Evolutionary conservation across 2,797 vertebrate genomes (phyloP).

Genomic region (Potorous gilbertii): DNA sequence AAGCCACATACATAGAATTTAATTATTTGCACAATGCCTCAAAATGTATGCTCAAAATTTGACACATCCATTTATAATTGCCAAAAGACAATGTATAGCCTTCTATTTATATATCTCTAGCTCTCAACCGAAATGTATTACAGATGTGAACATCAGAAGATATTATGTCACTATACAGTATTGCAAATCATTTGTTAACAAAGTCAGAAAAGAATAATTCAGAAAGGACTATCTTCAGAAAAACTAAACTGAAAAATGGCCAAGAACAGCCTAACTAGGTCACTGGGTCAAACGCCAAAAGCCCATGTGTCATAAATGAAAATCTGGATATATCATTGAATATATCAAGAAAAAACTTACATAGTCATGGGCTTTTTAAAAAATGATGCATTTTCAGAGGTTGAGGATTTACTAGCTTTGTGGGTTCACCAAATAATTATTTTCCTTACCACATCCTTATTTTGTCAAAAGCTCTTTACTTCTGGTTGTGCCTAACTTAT

Average conservation of each 20-base stretch:
- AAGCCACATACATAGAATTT: constrained; percentile 33
- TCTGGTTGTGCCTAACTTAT: constrained; percentile 29
- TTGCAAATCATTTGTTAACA: constrained; percentile 59
- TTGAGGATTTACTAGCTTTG: constrained; percentile 33
- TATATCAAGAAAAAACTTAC: constrained; percentile 15
- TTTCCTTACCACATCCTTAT: constrained; percentile 38
- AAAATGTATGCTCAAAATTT: constrained; percentile 46
- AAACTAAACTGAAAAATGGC: constrained; percentile 18
- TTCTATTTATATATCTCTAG: constrained; percentile 58
- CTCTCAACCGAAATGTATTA: constrained; percentile 68
- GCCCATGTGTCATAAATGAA: constrained; percentile 11
- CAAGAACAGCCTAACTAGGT: constrained; percentile 18
- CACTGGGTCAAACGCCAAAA: constrained; percentile 31
- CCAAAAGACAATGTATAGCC: constrained; percentile 56
- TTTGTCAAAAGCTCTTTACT: constrained; percentile 51
- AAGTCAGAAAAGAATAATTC: constrained; percentile 53
- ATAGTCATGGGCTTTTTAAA: neutral
- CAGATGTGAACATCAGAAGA: constrained; percentile 68
- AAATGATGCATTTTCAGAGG: constrained; percentile 25
- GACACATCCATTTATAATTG: constrained; percentile 35
- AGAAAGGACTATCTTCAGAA: constrained; percentile 30
- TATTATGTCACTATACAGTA: constrained; percentile 61
- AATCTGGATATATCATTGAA: constrained; percentile 11
- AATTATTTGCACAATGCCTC: constrained; percentile 46
- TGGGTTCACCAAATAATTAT: constrained; percentile 32